Evolutionary conservation across 2,113 vertebrate genomes (phyloP), one percentile per base, ranked within the genome.

Genomic region (Suricata suricatta): DNA sequence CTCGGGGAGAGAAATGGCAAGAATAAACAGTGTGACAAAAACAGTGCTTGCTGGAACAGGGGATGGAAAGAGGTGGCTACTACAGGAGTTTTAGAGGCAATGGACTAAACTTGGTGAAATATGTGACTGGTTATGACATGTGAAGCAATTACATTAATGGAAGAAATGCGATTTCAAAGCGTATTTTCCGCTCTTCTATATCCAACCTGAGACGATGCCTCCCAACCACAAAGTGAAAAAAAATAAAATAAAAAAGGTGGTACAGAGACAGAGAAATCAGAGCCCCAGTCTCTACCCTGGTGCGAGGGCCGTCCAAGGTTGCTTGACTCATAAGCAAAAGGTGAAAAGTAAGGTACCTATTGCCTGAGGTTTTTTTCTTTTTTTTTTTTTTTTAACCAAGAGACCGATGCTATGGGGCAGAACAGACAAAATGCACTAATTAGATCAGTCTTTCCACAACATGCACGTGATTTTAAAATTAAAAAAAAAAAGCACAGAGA

Each of bases 1-100:
- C 99, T 99, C 97, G 68, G 98, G 99, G 99, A 98, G 98, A 98
- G 98, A 98, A 98, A 98, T 97, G 98, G 98, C 98, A 99, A 98
- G 99, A 98, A 99, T 98, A 99, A 99, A 98, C 97, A 99, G 96
- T 84, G 93, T 86, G 97, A 99, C 99, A 99, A 99, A 98, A 98
- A 98, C 97, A 97, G 98, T 88, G 98, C 97, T 98, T 99, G 98
- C 98, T 98, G 94, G 92, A 96, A 97, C 85, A 81, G 41, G 38
- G 91, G 68, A 19, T 33, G 47, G 81, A 52, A 72, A 1, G 60
- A 60, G 80, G 82, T 35, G 88, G 88, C 72, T 23, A 4, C 72
- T 23, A 4, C 88, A 60, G 77, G 68, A 89, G 29, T 60, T 57
- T 74, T 41, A 54, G 35, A 88, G 63, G 97, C 74, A 93, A n/a